Evolutionary conservation across 2,888 invertebrate genomes (phyloP).

Genomic region (Tiphia femorata): DNA sequence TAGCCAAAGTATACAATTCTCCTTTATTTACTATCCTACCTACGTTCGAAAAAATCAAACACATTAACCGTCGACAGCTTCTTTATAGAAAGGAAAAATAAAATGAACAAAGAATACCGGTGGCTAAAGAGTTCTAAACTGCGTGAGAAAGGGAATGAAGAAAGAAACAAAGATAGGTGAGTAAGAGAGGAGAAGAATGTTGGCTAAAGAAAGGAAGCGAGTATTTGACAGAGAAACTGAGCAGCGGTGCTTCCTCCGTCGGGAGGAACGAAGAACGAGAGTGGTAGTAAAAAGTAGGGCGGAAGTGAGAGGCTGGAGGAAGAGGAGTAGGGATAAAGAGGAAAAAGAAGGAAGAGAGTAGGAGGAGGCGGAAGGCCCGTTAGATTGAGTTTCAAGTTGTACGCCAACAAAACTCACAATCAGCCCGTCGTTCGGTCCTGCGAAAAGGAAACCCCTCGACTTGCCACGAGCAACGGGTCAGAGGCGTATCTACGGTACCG

Average conservation of each 20-base stretch:
- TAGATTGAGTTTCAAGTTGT: conserved; percentile 63
- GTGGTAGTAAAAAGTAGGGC: not conserved
- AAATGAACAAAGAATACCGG: too few relatives aligned
- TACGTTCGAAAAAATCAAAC: too few relatives aligned
- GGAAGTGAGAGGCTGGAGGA: not conserved
- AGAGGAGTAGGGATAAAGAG: not conserved
- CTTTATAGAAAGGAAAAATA: too few relatives aligned
- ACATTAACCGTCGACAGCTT: too few relatives aligned
- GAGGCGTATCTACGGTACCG: conserved; percentile 32
- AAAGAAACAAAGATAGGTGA: not conserved
- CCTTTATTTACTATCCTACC: too few relatives aligned
- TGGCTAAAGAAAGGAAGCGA: not conserved
- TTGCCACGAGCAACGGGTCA: conserved; percentile 39
- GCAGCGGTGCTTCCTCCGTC: not conserved
- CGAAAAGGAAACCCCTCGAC: conserved; percentile 25
- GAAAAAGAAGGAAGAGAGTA: conserved; percentile 1
- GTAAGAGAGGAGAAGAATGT: not conserved
- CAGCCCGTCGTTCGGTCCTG: conserved; percentile 23
- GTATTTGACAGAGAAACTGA: not conserved
- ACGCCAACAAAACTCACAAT: conserved; percentile 55
- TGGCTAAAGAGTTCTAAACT: too few relatives aligned
- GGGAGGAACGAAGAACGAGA: not conserved
- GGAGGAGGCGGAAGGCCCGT: conserved; percentile 38
- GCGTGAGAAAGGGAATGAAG: not conserved
- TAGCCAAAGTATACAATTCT: too few relatives aligned